These are phyloP conservation scores for Gadus chalcogrammus DNA, from an alignment of 2,113 vertebrate genomes.

Conservation along the genomic window DNA sequence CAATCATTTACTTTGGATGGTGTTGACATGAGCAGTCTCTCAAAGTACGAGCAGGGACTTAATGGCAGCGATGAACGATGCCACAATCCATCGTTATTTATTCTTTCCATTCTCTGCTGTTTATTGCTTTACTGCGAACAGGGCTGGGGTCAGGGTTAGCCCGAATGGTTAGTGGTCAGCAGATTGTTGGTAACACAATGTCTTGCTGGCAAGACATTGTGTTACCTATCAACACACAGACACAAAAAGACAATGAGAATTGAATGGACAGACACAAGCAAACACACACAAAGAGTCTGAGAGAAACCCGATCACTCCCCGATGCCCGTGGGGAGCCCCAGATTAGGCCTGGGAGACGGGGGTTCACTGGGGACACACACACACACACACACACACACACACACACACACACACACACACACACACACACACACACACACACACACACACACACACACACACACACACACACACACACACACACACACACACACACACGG, in stretches of 20 bases:
- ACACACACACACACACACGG: slow-evolving; percentile 3
- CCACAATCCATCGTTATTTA: too few species aligned
- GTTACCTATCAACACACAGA: not conserved
- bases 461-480: slow-evolving; percentile 32
- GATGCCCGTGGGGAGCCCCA: slow-evolving; percentile 40
- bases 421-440: slow-evolving; percentile 11
- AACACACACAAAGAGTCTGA: slow-evolving; percentile 43
- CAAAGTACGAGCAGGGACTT: too few species aligned
- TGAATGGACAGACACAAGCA: slow-evolving; percentile 28
- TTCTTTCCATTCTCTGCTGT: too few species aligned
- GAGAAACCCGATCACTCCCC: slow-evolving; percentile 54
- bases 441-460: slow-evolving; percentile 26
- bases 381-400: slow-evolving; percentile 23
- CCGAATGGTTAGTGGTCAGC: not conserved
- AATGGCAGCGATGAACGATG: too few species aligned
- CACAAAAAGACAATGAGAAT: slow-evolving; percentile 23
- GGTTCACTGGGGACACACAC: slow-evolving; percentile 43
- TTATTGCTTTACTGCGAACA: too few species aligned
- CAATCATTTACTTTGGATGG: too few species aligned
- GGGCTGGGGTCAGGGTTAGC: not conserved
- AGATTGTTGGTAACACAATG: not conserved
- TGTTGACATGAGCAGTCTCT: too few species aligned
- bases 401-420: slow-evolving; percentile 24
- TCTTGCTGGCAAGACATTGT: not conserved
- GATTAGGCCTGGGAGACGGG: slow-evolving; percentile 64